phyloP scores from a whole-genome alignment of 1,140 invertebrate species.

The Acromyrmex echinatior region DNA sequence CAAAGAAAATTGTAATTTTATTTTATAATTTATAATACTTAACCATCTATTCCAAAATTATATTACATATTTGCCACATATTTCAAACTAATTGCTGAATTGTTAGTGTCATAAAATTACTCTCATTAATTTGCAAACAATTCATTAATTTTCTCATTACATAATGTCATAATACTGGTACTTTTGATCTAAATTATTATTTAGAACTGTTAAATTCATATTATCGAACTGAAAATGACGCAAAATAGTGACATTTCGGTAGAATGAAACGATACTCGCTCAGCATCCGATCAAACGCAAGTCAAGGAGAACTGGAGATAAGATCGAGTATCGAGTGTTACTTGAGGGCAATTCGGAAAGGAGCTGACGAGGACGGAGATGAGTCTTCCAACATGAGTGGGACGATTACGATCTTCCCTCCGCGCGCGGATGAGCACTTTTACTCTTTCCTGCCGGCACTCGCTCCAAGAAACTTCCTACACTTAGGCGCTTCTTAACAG shows the following conservation, averaged over 20 bases:
- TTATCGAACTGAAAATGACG: neutral
- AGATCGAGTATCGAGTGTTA: slow-evolving; percentile 31
- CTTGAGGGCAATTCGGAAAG: slow-evolving; percentile 38
- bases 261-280: slow-evolving; percentile 26
- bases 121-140: neutral
- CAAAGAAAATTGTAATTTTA: neutral
- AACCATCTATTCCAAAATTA: neutral
- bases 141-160: neutral
- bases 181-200: neutral
- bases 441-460: neutral
- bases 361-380: slow-evolving; percentile 44
- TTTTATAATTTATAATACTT: neutral
- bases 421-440: slow-evolving; percentile 39
- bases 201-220: neutral
- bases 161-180: neutral
- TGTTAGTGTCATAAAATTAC: neutral
- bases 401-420: slow-evolving; percentile 45
- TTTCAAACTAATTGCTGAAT: neutral
- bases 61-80: neutral
- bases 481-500: slow-evolving; percentile 5
- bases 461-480: slow-evolving; percentile 29
- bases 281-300: neutral
- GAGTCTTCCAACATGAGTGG: slow-evolving; percentile 29
- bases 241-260: slow-evolving; percentile 2
- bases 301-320: neutral